A percentile compares a stretch with the other conserved stretches of the same genome.
phyloP scores from a whole-genome alignment of 2,797 vertebrate genomes.

The Phoebastria nigripes region DNA sequence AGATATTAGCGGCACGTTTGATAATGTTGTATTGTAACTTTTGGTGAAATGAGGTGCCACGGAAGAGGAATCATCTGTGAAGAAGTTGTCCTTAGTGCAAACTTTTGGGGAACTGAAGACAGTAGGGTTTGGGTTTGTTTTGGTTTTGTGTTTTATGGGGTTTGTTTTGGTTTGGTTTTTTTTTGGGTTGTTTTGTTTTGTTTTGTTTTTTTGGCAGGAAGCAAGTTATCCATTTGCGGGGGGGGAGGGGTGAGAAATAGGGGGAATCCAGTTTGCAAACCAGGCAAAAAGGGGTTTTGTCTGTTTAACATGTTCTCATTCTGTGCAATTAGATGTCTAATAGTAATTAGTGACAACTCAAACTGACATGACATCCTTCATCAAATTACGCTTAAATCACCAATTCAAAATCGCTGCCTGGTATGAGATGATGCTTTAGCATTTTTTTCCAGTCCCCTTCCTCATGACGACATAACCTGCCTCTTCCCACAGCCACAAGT shows the following conservation, averaged over 20 bases:
- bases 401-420: background rate
- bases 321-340: conserved; percentile 1
- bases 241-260: too few relatives aligned
- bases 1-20: background rate
- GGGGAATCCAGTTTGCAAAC: background rate
- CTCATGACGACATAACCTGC: background rate
- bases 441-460: background rate
- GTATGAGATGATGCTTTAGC: background rate
- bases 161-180: background rate
- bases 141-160: too few relatives aligned
- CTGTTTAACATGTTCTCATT: background rate
- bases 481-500: background rate
- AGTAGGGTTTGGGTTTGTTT: background rate
- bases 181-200: background rate
- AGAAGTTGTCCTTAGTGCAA: background rate
- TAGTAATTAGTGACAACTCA: background rate
- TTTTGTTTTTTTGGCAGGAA: background rate
- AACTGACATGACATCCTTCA: background rate
- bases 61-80: background rate
- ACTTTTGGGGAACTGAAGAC: background rate
- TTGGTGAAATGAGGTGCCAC: background rate
- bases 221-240: rapidly evolving
- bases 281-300: background rate
- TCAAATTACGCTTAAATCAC: background rate
- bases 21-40: background rate